Conservation (phyloP, 2,888 invertebrate genomes). For the Oligia latruncula region DNA sequence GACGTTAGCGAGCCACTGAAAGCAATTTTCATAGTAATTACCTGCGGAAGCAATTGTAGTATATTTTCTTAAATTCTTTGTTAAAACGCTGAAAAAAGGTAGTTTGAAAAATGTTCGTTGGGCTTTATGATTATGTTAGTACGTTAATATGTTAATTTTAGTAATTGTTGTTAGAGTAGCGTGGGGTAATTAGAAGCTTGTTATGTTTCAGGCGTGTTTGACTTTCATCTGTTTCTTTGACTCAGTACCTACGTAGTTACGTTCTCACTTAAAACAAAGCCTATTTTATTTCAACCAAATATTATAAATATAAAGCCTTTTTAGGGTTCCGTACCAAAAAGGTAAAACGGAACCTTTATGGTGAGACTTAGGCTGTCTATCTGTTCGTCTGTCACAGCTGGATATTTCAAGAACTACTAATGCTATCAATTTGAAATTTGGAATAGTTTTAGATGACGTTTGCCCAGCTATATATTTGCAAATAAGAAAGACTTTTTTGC, state of each 20-base stretch:
- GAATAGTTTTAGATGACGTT: too few species aligned
- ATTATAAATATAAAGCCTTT: neutral
- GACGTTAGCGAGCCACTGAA: conserved; percentile 62
- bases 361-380: too few species aligned
- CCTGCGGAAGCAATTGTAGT: conserved; percentile 56
- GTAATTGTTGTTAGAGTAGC: conserved; percentile 43
- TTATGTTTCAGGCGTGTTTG: conserved; percentile 3
- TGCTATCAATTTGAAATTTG: too few species aligned
- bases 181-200: conserved; percentile 34
- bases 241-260: neutral
- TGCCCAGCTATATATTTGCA: too few species aligned
- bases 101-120: conserved; percentile 48
- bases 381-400: too few species aligned
- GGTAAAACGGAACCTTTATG: too few species aligned
- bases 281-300: too few species aligned
- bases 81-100: conserved; percentile 37
- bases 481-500: too few species aligned
- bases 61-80: conserved; percentile 61
- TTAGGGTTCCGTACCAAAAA: too few species aligned
- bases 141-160: conserved; percentile 56
- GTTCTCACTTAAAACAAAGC: neutral
- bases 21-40: conserved; percentile 68
- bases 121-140: conserved; percentile 52
- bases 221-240: conserved; percentile 1
- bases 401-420: too few species aligned